phyloP scores from a whole-genome alignment of 2,797 vertebrate genomes.

The Bradypodion pumilum region DNA sequence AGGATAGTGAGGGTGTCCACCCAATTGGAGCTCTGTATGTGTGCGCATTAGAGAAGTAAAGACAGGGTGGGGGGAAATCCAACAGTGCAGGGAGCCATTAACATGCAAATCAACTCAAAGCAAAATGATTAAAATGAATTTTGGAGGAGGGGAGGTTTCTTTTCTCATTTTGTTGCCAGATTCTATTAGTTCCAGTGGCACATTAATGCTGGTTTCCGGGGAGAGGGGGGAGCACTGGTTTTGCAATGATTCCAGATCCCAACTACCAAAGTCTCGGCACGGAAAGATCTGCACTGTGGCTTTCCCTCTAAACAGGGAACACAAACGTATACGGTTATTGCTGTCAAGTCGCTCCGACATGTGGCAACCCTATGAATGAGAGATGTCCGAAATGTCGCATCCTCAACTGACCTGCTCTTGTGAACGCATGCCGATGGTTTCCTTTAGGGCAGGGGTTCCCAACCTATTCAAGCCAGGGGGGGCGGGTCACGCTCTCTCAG shows the following conservation, averaged over 20 bases:
- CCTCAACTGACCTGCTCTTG: too few relatives aligned
- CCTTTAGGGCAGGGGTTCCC: too few relatives aligned
- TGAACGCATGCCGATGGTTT: too few relatives aligned
- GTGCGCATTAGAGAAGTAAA: not conserved
- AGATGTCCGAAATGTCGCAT: too few relatives aligned
- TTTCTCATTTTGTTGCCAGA: not conserved
- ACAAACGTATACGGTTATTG: not conserved
- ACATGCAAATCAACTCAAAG: not conserved
- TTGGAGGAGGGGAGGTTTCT: not conserved
- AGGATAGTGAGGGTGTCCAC: too few relatives aligned
- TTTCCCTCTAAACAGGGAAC: not conserved
- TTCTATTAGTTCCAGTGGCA: not conserved
- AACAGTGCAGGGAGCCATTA: not conserved
- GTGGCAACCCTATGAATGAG: too few relatives aligned
- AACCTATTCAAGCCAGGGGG: too few relatives aligned
- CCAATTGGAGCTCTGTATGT: not conserved
- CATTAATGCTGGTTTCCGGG: too few relatives aligned
- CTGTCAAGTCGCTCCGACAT: too few relatives aligned
- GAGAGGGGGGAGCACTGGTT: too few relatives aligned
- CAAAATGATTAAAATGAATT: not conserved
- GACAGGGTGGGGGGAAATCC: not conserved
- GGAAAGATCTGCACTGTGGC: not conserved
- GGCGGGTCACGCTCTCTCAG: too few relatives aligned
- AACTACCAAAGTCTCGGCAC: not conserved
- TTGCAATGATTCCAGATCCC: too few relatives aligned